A percentile compares a stretch with the other conserved stretches of the same genome.
These are phyloP conservation scores for Catajapyx aquilonaris DNA, from an alignment of 1,140 invertebrate genomes.

Conservation along the genomic window DNA sequence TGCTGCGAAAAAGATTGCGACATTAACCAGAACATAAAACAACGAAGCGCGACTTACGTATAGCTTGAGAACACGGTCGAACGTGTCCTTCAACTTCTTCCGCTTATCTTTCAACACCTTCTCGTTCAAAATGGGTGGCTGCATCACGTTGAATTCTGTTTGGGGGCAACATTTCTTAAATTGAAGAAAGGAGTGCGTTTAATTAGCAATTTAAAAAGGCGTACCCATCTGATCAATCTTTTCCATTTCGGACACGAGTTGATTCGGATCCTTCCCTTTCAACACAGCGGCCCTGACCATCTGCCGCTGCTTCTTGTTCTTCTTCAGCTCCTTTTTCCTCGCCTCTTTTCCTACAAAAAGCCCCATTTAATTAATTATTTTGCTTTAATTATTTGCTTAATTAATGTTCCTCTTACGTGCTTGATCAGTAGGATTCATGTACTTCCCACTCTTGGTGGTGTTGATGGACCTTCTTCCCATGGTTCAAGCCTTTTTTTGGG, in stretches of 20 bases:
- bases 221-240: constrained; percentile 95
- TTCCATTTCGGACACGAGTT: constrained; percentile 86
- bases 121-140: constrained; percentile 83
- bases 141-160: constrained; percentile 89
- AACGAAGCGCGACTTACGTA: constrained; percentile 76
- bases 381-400: background rate
- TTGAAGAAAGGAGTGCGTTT: too few relatives aligned
- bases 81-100: constrained; percentile 85
- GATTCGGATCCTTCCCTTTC: constrained; percentile 91
- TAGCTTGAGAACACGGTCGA: constrained; percentile 80
- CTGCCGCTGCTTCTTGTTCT: constrained; percentile 92
- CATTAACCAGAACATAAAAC: constrained; percentile 2
- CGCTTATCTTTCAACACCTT: constrained; percentile 92
- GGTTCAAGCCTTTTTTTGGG: constrained; percentile 18
- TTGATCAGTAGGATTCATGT: constrained; percentile 98
- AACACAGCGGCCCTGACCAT: constrained; percentile 88
- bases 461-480: constrained; percentile 93
- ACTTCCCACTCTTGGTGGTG: constrained; percentile 99
- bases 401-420: constrained; percentile 53
- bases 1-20: constrained; percentile 34
- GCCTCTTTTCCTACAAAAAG: constrained; percentile 72
- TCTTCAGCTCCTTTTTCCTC: constrained; percentile 89
- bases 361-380: background rate
- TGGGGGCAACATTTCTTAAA: constrained; percentile 21
- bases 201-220: constrained; percentile 9